A percentile compares a stretch with the other conserved stretches of the same genome.
Evolutionary conservation across 1,140 invertebrate genomes (phyloP).

Genomic region (Brachionus calyciflorus): DNA sequence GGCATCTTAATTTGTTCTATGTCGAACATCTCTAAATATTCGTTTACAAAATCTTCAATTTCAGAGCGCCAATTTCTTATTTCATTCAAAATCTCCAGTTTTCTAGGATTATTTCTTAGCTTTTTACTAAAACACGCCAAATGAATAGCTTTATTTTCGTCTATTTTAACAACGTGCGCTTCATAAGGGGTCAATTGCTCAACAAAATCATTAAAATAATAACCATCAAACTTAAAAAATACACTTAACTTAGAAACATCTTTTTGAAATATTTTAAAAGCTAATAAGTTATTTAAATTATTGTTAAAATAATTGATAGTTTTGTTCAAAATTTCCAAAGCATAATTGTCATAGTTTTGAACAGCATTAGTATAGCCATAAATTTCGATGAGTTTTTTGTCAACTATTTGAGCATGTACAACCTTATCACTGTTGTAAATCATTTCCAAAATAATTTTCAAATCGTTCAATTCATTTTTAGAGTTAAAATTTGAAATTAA

Average conservation of each 20-base stretch:
- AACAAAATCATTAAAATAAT: slow-evolving; percentile 25
- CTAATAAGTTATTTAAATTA: slow-evolving; percentile 5
- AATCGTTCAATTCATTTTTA: slow-evolving; percentile 6
- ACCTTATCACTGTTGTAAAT: slow-evolving; percentile 15
- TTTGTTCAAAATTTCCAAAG: slow-evolving; percentile 14
- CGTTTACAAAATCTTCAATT: neutral
- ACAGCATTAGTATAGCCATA: slow-evolving; percentile 34
- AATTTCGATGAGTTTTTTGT: slow-evolving; percentile 23
- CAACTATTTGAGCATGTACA: neutral
- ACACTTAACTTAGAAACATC: neutral
- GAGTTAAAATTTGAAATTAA: slow-evolving; percentile 18
- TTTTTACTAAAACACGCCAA: slow-evolving; percentile 22
- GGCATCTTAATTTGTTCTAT: slow-evolving; percentile 20
- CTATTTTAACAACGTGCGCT: slow-evolving; percentile 21
- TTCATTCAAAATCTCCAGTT: neutral
- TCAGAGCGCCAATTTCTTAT: neutral
- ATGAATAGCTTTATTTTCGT: slow-evolving; percentile 11
- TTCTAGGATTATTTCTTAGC: neutral
- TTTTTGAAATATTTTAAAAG: neutral
- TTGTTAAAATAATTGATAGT: neutral
- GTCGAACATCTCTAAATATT: neutral
- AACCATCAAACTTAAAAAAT: slow-evolving; percentile 16
- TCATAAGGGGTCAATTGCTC: neutral
- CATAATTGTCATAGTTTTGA: slow-evolving; percentile 25
- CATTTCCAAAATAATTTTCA: slow-evolving; percentile 29